Percentiles rank a stretch among this genome's conserved stretches.
Evolutionary conservation across 2,113 vertebrate genomes (phyloP).

Genomic region (Labeo catla): DNA sequence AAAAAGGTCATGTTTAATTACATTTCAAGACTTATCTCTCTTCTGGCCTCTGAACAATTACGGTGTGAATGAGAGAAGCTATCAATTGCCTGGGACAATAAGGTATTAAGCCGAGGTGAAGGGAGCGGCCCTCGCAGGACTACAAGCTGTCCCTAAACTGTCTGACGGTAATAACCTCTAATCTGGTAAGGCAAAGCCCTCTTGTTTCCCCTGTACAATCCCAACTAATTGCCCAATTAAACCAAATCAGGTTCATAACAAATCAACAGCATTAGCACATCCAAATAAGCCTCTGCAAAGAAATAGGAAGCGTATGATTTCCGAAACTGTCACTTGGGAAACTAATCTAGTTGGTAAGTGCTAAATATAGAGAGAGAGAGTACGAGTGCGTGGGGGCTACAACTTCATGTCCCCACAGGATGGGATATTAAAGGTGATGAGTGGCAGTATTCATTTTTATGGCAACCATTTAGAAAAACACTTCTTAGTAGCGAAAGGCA

Average conservation of each 20-base stretch:
- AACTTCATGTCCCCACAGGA: neutral
- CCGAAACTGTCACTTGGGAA: conserved; percentile 33
- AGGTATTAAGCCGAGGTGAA: conserved; percentile 58
- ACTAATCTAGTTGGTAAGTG: conserved; percentile 16
- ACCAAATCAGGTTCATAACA: conserved; percentile 62
- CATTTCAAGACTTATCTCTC: conserved; percentile 61
- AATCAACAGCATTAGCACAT: conserved; percentile 48
- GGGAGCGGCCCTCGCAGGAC: conserved; percentile 19
- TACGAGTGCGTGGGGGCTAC: neutral
- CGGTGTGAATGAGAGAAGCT: conserved; percentile 56
- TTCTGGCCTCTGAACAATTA: conserved; percentile 65
- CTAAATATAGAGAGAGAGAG: neutral
- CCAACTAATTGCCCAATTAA: conserved; percentile 61
- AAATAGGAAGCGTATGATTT: neutral
- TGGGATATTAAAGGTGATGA: neutral
- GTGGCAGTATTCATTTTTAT: conserved; percentile 9
- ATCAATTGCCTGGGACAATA: conserved; percentile 51
- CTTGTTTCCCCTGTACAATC: conserved; percentile 59
- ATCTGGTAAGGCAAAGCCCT: conserved; percentile 37
- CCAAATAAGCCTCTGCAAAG: conserved; percentile 31
- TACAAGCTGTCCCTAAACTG: conserved; percentile 45
- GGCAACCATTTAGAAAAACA: conserved; percentile 10
- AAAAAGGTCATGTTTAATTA: conserved; percentile 73
- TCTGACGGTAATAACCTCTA: conserved; percentile 50
- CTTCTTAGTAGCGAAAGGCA: neutral